A percentile compares a stretch with the other conserved stretches of the same genome.
Conservation (phyloP, 2,113 vertebrate species). For the Callorhinus ursinus region DNA sequence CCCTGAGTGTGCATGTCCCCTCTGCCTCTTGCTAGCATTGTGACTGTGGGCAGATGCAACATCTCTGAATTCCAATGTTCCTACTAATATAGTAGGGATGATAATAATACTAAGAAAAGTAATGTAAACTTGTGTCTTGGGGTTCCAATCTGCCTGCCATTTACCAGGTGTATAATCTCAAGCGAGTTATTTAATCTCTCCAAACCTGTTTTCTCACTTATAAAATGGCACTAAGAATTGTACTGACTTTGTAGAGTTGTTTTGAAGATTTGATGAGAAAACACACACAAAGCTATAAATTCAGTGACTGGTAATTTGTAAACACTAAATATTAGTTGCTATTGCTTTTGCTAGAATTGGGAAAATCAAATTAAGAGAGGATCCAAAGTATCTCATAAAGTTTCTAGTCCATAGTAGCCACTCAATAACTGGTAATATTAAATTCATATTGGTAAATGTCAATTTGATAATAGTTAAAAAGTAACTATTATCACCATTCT, state of each 20-base stretch:
- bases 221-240: conserved; percentile 25
- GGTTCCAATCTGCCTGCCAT: background rate
- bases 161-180: background rate
- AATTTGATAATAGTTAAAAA: conserved; percentile 48
- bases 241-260: background rate
- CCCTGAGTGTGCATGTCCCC: background rate
- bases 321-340: conserved; percentile 27
- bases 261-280: conserved; percentile 39
- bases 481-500: conserved; percentile 47
- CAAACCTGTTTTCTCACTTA: conserved; percentile 42
- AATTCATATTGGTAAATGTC: conserved; percentile 51
- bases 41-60: background rate
- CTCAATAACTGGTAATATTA: conserved; percentile 1
- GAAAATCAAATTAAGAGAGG: conserved; percentile 54
- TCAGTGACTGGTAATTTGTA: conserved; percentile 23
- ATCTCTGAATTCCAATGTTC: background rate
- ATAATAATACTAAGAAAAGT: conserved; percentile 24
- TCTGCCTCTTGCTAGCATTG: background rate
- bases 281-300: conserved; percentile 45
- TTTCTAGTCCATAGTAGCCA: background rate
- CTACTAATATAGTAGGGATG: background rate
- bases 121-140: background rate
- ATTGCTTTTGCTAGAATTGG: conserved; percentile 17
- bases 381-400: conserved; percentile 2
- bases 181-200: conserved; percentile 9